Evolutionary conservation across 2,888 invertebrate genomes (phyloP).

Genomic region (Chironomus tentans): DNA sequence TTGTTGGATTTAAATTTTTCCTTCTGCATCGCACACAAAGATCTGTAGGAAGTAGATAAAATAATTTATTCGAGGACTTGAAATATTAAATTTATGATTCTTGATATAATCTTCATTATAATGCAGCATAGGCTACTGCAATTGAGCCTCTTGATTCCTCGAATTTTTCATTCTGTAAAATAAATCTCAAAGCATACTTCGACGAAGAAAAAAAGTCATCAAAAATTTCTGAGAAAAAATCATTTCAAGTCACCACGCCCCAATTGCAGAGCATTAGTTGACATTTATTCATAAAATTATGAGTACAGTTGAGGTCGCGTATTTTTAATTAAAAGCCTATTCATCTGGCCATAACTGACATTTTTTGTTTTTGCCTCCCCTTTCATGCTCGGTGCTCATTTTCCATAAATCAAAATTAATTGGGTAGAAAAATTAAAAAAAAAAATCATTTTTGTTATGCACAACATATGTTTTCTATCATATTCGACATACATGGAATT

Average conservation of each 20-base stretch:
- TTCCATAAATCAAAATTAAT: slow-evolving; percentile 27
- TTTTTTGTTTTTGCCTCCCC: neutral
- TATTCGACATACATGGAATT: neutral
- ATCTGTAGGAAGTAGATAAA: neutral
- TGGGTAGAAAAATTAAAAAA: slow-evolving; percentile 21
- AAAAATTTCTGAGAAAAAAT: neutral
- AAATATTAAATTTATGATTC: neutral
- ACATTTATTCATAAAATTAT: slow-evolving; percentile 11
- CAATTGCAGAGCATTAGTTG: neutral
- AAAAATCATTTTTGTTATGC: neutral
- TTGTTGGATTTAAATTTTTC: slow-evolving; percentile 1
- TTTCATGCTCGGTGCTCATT: neutral
- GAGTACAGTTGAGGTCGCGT: slow-evolving; percentile 19
- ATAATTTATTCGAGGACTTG: neutral
- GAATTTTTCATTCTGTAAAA: neutral
- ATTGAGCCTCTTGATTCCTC: neutral
- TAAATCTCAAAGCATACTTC: no score
- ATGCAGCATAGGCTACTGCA: neutral
- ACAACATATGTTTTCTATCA: slow-evolving; percentile 25
- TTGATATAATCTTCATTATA: neutral
- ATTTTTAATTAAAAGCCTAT: slow-evolving; percentile 23
- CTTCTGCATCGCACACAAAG: neutral
- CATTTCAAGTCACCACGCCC: neutral
- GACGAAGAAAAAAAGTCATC: no score
- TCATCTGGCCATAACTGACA: slow-evolving; percentile 13